A percentile compares a stretch with the other conserved stretches of the same genome.
Conservation (phyloP, 2,797 vertebrate genomes). For the Ambastaia sidthimunki region DNA sequence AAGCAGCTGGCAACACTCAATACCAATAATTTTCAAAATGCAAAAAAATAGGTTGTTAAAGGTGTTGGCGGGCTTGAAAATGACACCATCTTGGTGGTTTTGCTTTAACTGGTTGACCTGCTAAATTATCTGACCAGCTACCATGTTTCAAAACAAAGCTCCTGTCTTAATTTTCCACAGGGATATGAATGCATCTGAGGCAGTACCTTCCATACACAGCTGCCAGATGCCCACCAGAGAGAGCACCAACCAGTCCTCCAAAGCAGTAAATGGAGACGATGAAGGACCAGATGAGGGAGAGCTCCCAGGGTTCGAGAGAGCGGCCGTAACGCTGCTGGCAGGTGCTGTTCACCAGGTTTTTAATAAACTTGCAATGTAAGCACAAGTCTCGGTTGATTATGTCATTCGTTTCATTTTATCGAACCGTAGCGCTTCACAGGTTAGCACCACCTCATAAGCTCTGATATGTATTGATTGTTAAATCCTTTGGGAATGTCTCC, state of each 20-base stretch:
- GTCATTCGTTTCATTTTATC: slow-evolving; percentile 15
- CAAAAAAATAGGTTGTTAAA: background rate
- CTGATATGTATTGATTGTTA: slow-evolving; percentile 28
- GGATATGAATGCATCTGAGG: background rate
- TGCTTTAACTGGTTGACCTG: no score
- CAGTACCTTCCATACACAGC: slow-evolving; percentile 72
- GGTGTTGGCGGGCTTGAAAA: background rate
- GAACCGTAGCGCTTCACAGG: slow-evolving; percentile 3
- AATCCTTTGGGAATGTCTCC: slow-evolving; percentile 17
- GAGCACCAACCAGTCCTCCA: slow-evolving; percentile 72
- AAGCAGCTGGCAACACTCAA: background rate
- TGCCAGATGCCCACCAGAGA: slow-evolving; percentile 56
- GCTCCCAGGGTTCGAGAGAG: slow-evolving; percentile 66
- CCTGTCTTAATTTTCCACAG: background rate
- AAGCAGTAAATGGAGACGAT: slow-evolving; percentile 74
- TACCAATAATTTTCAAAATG: background rate
- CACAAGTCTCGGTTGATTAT: slow-evolving; percentile 21
- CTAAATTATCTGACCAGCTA: background rate
- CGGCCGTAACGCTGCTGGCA: slow-evolving; percentile 68
- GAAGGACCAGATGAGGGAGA: slow-evolving; percentile 79
- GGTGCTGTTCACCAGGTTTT: slow-evolving; percentile 74
- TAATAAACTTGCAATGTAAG: slow-evolving; percentile 72
- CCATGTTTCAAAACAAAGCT: background rate
- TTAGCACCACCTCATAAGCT: slow-evolving; percentile 24
- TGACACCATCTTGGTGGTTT: background rate